A percentile compares a stretch with the other conserved stretches of the same genome.
Conservation (phyloP, 2,888 invertebrate species). For the Drosophila mercatorum region DNA sequence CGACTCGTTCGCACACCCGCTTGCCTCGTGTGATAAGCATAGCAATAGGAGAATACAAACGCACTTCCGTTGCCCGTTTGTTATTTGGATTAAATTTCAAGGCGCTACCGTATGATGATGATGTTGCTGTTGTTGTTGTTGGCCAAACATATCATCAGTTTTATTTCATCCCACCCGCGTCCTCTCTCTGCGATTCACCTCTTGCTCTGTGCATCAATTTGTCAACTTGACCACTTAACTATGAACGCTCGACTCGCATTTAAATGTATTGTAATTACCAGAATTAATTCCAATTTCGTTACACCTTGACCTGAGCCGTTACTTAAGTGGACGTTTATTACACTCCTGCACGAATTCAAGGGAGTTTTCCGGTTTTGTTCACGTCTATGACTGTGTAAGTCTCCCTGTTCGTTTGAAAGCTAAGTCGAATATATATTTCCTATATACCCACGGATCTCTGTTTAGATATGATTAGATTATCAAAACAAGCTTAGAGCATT, state of each 20-base stretch:
- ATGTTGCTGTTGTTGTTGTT: slow-evolving; percentile 31
- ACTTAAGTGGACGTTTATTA: not conserved
- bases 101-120: slow-evolving; percentile 34
- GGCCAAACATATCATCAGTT: slow-evolving; percentile 77
- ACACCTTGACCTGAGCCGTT: not conserved
- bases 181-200: no score
- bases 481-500: no score
- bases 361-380: not conserved
- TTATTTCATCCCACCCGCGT: slow-evolving; percentile 31
- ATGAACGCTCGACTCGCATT: slow-evolving; percentile 16
- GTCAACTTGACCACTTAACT: slow-evolving; percentile 42
- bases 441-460: no score
- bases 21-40: slow-evolving; percentile 8
- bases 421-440: no score
- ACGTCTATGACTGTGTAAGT: not conserved
- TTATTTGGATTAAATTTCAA: slow-evolving; percentile 37
- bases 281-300: slow-evolving; percentile 32
- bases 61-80: slow-evolving; percentile 70
- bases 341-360: not conserved
- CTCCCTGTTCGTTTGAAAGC: not conserved
- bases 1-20: slow-evolving; percentile 15
- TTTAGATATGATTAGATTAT: no score
- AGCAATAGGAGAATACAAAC: slow-evolving; percentile 30
- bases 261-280: slow-evolving; percentile 63
- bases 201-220: slow-evolving; percentile 44